phyloP scores from a whole-genome alignment of 2,888 invertebrate species.

The Drosophila diplacantha region DNA sequence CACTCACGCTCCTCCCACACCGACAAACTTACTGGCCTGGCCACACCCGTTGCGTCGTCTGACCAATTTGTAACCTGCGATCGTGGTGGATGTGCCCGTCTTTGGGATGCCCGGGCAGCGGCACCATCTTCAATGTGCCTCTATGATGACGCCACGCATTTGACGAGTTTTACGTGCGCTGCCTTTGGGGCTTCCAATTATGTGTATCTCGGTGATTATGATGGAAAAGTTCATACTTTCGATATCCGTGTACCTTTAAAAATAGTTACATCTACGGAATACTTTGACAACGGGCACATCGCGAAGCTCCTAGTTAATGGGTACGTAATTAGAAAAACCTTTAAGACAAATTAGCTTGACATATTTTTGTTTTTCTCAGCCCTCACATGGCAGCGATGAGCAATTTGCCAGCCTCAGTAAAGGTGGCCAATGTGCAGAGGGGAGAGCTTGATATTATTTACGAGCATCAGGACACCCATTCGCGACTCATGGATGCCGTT shows the following conservation, averaged over 20 bases:
- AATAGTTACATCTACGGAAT: constrained; percentile 38
- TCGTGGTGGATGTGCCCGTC: constrained; percentile 53
- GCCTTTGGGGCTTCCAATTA: constrained; percentile 52
- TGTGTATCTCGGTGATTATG: constrained; percentile 57
- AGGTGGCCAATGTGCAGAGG: constrained; percentile 32
- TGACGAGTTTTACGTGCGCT: constrained; percentile 53
- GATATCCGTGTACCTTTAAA: constrained; percentile 49
- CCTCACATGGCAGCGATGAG: constrained; percentile 53
- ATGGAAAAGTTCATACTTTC: constrained; percentile 57
- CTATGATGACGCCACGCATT: constrained; percentile 42
- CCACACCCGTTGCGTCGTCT: constrained; percentile 31
- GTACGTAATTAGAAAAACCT: constrained; percentile 19
- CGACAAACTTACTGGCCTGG: constrained; percentile 52
- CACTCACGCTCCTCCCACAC: constrained; percentile 42
- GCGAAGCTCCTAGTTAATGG: constrained; percentile 49
- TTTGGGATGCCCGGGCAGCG: constrained; percentile 55
- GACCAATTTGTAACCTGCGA: constrained; percentile 55
- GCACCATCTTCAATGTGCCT: constrained; percentile 44
- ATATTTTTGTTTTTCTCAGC: constrained; percentile 20
- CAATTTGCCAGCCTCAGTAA: constrained; percentile 51
- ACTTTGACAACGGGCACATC: constrained; percentile 44
- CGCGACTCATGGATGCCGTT: constrained; percentile 50
- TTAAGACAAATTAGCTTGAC: too few relatives aligned
- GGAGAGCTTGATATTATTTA: constrained; percentile 44
- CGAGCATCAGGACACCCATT: constrained; percentile 42